These are phyloP conservation scores for Ptychochromis oligacanthus DNA, from an alignment of 2,113 vertebrate species.

Conservation along the genomic window DNA sequence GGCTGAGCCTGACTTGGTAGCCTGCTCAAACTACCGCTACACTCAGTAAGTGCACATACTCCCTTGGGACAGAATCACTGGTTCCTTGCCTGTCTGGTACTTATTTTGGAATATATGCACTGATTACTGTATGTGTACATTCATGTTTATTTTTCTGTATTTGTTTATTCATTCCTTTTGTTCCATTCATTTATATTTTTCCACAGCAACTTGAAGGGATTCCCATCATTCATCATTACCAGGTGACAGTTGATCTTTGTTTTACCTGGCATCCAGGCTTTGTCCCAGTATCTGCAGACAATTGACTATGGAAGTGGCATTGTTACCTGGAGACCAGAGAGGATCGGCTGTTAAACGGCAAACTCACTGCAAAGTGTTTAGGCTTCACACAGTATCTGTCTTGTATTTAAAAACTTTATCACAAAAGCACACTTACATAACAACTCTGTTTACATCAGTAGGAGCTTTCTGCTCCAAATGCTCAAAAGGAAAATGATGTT, in stretches of 20 bases:
- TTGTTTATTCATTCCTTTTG: not conserved
- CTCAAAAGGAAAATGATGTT: not conserved
- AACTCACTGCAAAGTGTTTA: not conserved
- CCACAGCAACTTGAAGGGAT: not conserved
- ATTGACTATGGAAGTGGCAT: slow-evolving; percentile 95
- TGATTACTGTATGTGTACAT: not conserved
- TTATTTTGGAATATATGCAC: not conserved
- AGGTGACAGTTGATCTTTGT: not conserved
- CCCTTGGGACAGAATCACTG: not conserved
- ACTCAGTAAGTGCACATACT: not conserved
- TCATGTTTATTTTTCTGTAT: not conserved
- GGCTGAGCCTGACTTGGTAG: no score
- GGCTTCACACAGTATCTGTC: not conserved
- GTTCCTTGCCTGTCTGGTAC: not conserved
- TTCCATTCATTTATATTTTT: not conserved
- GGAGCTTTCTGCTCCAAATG: no score
- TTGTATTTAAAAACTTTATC: not conserved
- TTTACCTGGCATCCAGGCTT: slow-evolving; percentile 93
- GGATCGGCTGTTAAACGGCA: not conserved
- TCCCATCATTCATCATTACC: not conserved
- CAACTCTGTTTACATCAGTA: not conserved
- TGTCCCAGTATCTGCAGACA: slow-evolving; percentile 97
- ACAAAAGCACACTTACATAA: not conserved
- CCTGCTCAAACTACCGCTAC: not conserved
- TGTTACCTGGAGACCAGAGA: slow-evolving; percentile 83